Evolutionary conservation across 2,113 vertebrate genomes (phyloP).

Genomic region (Castor canadensis): DNA sequence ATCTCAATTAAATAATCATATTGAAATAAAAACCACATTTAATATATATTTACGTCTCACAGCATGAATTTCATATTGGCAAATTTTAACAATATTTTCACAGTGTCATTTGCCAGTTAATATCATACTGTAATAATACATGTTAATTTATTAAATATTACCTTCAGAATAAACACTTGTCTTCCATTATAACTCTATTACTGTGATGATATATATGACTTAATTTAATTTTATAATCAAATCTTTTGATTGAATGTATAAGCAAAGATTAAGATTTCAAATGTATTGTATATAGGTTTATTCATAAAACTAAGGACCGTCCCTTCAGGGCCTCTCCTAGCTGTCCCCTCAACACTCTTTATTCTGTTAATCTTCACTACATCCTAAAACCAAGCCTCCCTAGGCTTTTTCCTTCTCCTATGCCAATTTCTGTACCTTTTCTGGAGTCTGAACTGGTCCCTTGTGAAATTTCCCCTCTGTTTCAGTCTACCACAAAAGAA

Average conservation of each 20-base stretch:
- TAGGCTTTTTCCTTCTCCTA: not conserved
- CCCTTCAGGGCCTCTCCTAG: too few relatives aligned
- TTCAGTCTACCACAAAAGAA: not conserved
- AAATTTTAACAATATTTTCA: slow-evolving; percentile 7
- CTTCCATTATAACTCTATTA: not conserved
- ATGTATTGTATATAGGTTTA: not conserved
- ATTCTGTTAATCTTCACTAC: not conserved
- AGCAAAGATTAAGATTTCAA: not conserved
- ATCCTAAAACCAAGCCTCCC: not conserved
- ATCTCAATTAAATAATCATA: not conserved
- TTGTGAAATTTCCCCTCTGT: not conserved
- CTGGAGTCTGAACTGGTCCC: not conserved
- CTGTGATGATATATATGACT: not conserved
- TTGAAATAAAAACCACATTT: slow-evolving; percentile 4
- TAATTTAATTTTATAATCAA: not conserved
- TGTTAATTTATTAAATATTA: not conserved
- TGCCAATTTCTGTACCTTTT: not conserved
- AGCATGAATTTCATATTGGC: not conserved
- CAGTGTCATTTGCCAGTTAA: not conserved
- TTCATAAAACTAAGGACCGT: not conserved
- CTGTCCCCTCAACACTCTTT: not conserved
- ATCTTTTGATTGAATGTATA: not conserved
- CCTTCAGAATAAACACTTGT: not conserved
- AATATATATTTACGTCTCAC: not conserved
- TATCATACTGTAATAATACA: not conserved